Conservation (phyloP, 1,140 invertebrate genomes). For the Euura lappo region DNA sequence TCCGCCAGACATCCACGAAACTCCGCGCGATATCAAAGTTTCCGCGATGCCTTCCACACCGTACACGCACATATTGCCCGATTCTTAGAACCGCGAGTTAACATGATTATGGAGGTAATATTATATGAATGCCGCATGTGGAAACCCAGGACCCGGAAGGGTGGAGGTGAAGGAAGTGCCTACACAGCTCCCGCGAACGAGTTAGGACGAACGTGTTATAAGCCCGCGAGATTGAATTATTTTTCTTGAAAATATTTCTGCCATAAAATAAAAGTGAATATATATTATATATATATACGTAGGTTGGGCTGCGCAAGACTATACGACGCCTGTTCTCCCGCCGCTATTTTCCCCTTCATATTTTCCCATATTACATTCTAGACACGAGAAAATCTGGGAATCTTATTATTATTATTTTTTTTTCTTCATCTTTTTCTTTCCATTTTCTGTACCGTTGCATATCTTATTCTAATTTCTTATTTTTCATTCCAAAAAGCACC, state of each 20-base stretch:
- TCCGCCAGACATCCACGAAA: too few relatives aligned
- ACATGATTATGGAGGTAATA: too few relatives aligned
- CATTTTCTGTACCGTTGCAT: conserved; percentile 50
- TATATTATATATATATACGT: conserved; percentile 24
- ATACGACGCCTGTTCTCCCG: not conserved
- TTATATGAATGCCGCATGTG: too few relatives aligned
- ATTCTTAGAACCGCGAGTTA: too few relatives aligned
- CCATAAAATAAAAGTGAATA: conserved; percentile 40
- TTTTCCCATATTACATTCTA: conserved; percentile 50
- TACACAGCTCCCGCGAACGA: not conserved
- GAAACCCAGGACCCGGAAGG: not conserved
- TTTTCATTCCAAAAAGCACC: not conserved
- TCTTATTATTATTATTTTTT: conserved; percentile 28
- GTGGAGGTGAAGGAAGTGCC: not conserved
- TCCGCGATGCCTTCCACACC: too few relatives aligned
- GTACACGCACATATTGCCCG: too few relatives aligned
- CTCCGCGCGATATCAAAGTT: too few relatives aligned
- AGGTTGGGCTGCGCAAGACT: not conserved
- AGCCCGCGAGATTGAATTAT: conserved; percentile 42
- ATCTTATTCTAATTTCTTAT: conserved; percentile 51
- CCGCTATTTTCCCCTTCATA: conserved; percentile 34
- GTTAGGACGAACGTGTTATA: not conserved
- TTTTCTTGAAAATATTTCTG: conserved; percentile 41
- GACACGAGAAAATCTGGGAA: conserved; percentile 43
- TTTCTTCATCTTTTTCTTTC: conserved; percentile 40